Evolutionary conservation across 2,797 vertebrate species (phyloP), one percentile per base, ranked within the genome.

Genomic region (Poecilia wingei): DNA sequence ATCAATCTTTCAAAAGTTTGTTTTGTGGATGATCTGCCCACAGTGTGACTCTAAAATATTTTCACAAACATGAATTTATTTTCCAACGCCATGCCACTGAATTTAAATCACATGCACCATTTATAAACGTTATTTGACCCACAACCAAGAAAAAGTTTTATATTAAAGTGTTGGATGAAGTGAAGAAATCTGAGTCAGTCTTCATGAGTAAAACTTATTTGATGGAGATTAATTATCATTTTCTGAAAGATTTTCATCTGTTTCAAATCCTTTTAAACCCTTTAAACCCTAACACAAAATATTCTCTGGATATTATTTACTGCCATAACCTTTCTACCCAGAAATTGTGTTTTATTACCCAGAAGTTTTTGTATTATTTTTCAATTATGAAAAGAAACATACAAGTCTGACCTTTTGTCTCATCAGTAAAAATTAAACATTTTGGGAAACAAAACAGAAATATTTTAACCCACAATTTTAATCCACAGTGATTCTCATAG

Each of bases 341-440:
- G 75, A 72, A 3, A 46, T 31, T 20, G 2, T 78, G 3, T 81
- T 55, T 77, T 18, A 22, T 31, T 59, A 79, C 43, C 12, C 69
- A 46, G 22, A 71, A 66, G 22, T 22, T 20, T 73, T 81, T 84
- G 72, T 83, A 75, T 82, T 22, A 47, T 64, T 81, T 78, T 61
- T 33, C 4, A 79, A 76, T 84, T 1, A 13, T 46, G 10, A 47
- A 46, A 80, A 66, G 28, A 72, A 25, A 43, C 1, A 9, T 64
- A 7, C 70, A 87, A 73, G 53, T 41, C 25, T 1, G 9, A 46
- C n/a, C 72, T 82, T 64, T 84, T 78, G 75, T 84, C 86, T 74
- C 78, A 45, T 47, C 22, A 3, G 64, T n/a, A 61, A 82, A 85
- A 88, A 82, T 78, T 0, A 87, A 90, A 84, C 70, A 75, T 68